These are phyloP conservation scores for Nycticorax nycticorax DNA, from an alignment of 2,113 vertebrate genomes.

Conservation along the genomic window DNA sequence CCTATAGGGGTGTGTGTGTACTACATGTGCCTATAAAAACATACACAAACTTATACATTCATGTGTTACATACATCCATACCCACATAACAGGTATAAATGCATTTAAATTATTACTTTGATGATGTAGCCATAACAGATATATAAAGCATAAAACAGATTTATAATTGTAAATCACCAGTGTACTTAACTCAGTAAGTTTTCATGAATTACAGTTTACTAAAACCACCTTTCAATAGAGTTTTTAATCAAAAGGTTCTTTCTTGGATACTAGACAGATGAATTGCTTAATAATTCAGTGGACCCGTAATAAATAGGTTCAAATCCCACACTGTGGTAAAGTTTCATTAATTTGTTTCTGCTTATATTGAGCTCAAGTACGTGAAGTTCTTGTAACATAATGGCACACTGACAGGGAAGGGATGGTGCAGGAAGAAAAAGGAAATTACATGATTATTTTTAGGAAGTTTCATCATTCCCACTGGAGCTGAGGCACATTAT, in stretches of 20 bases:
- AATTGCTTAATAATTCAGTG: constrained; percentile 42
- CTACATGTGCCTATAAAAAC: background rate
- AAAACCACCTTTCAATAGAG: background rate
- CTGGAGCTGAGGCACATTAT: constrained; percentile 19
- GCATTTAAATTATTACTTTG: background rate
- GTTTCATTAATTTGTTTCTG: constrained; percentile 49
- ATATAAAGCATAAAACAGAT: background rate
- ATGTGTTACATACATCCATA: background rate
- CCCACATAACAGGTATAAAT: background rate
- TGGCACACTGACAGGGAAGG: background rate
- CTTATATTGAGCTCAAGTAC: background rate
- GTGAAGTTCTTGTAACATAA: constrained; percentile 26
- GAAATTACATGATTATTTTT: constrained; percentile 56
- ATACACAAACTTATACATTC: background rate
- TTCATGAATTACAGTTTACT: background rate
- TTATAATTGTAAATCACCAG: background rate
- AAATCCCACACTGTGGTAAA: background rate
- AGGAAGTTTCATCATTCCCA: constrained; percentile 43
- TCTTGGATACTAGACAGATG: background rate
- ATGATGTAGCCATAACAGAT: background rate
- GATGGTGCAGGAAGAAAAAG: background rate
- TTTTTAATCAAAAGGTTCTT: constrained; percentile 11
- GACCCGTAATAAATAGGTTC: constrained; percentile 9
- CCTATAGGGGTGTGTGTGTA: background rate
- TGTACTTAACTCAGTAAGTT: background rate